Base-by-base conservation (phyloP, 2,113 vertebrate genomes). In the Perca flavescens region DNA sequence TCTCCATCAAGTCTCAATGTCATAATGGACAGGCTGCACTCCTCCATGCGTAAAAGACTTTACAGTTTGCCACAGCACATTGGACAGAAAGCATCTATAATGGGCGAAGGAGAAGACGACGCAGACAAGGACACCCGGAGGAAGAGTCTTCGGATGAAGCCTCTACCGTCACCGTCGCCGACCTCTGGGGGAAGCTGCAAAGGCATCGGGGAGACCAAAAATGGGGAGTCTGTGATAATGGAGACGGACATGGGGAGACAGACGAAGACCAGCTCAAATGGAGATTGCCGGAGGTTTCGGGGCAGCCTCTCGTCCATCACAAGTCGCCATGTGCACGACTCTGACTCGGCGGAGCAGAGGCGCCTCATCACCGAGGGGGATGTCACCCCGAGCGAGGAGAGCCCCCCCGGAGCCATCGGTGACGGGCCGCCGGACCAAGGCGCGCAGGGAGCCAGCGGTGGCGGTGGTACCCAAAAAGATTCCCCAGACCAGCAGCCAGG, bases 1-100 rank as follows among this genome's bases (percentile, higher is more conserved):
- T 70, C 76, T 75, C 73, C 74, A 19, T 79, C 74, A 73, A 67
- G 74, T 90, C 84, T 93, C 91, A 92, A 86, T 94, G 94, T 92
- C 93, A 94, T 93, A 93, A 99, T 99, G 98, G 98, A 98, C 95
- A 97, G 96, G 95, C 94, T 98, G 92, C 97, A 97, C 92, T 96
- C 97, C 86, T 97, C 98, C 94, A 99, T 99, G 98, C 97, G 98
- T 96, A 98, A 98, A 96, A 96, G 98, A 94, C 97, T 99, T 79
- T 99, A 99, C 96, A 99, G 98, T 95, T 97, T 99, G 90, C 98
- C 98, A 93, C 98, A 97, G 94, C 97, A 98, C 95, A 96, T 97
- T 91, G 97, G 96, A 93, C 95, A 97, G 92, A 97, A 97, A 95
- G 94, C 97, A 79, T 97, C 96, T 79, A 96, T 97, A 91, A 97